These are phyloP conservation scores for Vanessa tameamea DNA, from an alignment of 1,140 invertebrate genomes.

Conservation along the genomic window DNA sequence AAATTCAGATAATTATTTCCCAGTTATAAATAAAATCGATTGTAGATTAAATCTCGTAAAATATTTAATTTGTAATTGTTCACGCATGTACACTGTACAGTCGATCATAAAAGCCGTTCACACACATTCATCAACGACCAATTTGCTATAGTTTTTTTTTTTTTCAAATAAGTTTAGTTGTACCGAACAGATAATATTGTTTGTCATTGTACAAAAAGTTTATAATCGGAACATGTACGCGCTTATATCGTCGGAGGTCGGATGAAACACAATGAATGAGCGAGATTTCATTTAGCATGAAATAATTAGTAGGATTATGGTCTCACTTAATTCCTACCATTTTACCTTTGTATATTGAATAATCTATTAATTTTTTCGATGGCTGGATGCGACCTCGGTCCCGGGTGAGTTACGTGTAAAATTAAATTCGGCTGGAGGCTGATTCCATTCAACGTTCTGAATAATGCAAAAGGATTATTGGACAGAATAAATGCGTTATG, in stretches of 20 bases:
- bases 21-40: too few relatives aligned
- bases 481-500: constrained; percentile 54
- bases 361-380: constrained; percentile 22
- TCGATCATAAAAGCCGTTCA: too few relatives aligned
- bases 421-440: constrained; percentile 62
- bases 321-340: constrained; percentile 16
- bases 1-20: too few relatives aligned
- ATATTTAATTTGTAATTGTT: too few relatives aligned
- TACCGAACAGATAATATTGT: too few relatives aligned
- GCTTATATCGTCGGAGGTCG: background rate
- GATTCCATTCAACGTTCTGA: constrained; percentile 71
- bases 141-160: too few relatives aligned
- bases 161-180: too few relatives aligned
- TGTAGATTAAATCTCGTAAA: too few relatives aligned
- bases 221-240: too few relatives aligned
- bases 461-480: constrained; percentile 75
- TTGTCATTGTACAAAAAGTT: too few relatives aligned
- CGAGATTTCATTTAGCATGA: constrained; percentile 12
- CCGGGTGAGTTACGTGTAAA: constrained; percentile 61
- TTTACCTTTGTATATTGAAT: constrained; percentile 12
- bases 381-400: background rate
- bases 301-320: constrained; percentile 21
- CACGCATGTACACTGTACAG: too few relatives aligned
- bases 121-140: too few relatives aligned
- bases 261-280: background rate